Evolutionary conservation across 2,888 invertebrate genomes (phyloP).

Genomic region (Exephanes ischioxanthus): DNA sequence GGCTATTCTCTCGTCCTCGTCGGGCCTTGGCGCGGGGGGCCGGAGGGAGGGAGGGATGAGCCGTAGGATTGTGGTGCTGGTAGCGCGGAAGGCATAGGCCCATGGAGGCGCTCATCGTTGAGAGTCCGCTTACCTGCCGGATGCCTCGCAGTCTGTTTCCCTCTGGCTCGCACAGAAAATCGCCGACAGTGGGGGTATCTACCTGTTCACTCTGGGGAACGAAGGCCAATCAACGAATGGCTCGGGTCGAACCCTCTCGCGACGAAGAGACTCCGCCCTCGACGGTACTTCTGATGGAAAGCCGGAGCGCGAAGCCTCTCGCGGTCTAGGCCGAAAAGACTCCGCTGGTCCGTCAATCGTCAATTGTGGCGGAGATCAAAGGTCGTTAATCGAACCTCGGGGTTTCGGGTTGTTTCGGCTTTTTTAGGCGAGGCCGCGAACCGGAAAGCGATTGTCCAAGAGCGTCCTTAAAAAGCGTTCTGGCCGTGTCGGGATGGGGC

Average conservation of each 20-base stretch:
- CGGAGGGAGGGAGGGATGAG: neutral
- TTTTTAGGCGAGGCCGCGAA: neutral
- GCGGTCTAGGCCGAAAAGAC: neutral
- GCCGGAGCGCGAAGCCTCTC: neutral
- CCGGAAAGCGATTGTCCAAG: too few relatives aligned
- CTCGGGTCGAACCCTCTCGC: neutral
- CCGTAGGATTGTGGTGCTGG: neutral
- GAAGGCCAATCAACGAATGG: conserved; percentile 11
- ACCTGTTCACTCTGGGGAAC: conserved; percentile 12
- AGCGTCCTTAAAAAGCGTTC: too few relatives aligned
- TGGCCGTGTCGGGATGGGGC: too few relatives aligned
- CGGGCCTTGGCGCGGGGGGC: neutral
- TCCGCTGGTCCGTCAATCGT: neutral
- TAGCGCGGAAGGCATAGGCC: conserved; percentile 1
- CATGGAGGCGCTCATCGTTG: neutral
- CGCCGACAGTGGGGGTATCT: conserved; percentile 10
- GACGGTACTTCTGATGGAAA: conserved; percentile 2
- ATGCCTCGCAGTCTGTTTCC: conserved; percentile 12
- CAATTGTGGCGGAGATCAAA: neutral
- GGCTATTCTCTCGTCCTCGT: neutral
- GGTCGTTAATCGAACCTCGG: too few relatives aligned
- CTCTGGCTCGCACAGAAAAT: neutral
- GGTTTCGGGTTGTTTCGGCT: neutral
- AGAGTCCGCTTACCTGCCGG: neutral
- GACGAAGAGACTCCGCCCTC: conserved; percentile 31